Conservation (phyloP, 2,113 vertebrate genomes). For the Anoplopoma fimbria region DNA sequence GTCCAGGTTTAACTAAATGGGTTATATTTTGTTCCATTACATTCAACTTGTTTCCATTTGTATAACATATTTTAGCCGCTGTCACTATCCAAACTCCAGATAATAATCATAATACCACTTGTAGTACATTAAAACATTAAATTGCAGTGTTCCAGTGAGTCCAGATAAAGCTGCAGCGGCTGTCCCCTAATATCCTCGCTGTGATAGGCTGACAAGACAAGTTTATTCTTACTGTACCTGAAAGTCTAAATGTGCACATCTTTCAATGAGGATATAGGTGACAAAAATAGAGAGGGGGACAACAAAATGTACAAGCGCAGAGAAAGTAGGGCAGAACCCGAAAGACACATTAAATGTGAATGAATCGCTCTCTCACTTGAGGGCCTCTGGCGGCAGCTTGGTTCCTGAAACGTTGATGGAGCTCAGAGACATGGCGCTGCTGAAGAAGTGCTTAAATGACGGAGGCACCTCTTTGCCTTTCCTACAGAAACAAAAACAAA, state of each 20-base stretch:
- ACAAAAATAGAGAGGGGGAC: background rate
- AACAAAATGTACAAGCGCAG: background rate
- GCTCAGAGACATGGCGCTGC: slow-evolving; percentile 91
- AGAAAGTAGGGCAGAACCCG: slow-evolving; percentile 16
- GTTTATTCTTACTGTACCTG: background rate
- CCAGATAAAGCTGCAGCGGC: background rate
- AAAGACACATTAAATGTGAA: slow-evolving; percentile 47
- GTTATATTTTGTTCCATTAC: background rate
- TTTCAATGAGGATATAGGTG: background rate
- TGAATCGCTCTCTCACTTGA: slow-evolving; percentile 88
- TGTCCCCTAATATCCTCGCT: background rate
- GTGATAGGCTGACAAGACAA: background rate
- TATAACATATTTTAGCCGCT: background rate
- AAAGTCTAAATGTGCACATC: background rate
- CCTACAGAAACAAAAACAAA: slow-evolving; percentile 74
- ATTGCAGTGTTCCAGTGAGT: background rate
- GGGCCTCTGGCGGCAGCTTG: slow-evolving; percentile 92
- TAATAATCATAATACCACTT: background rate
- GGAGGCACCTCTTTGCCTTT: slow-evolving; percentile 96
- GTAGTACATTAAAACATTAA: background rate
- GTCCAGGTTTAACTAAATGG: background rate
- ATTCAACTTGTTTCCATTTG: background rate
- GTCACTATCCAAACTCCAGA: background rate
- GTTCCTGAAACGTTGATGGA: slow-evolving; percentile 96
- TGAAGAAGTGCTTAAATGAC: slow-evolving; percentile 98